phyloP scores from a whole-genome alignment of 2,888 invertebrate species.

The Rhamphomyia laevipes region DNA sequence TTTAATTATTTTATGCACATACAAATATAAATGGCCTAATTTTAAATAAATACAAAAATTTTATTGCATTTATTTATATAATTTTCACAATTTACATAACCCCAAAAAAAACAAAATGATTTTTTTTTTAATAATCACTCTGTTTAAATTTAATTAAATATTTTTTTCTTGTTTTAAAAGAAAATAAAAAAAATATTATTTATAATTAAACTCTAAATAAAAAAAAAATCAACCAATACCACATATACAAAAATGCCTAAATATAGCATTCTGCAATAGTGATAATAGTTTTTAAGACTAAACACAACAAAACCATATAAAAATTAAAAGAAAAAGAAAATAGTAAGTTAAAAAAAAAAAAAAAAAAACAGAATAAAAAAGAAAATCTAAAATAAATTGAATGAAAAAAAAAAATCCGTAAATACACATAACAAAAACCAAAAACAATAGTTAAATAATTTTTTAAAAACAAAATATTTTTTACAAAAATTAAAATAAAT shows the following conservation, averaged over 20 bases:
- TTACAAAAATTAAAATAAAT: conserved; percentile 4
- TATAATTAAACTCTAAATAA: conserved; percentile 13
- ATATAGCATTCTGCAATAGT: conserved; percentile 32
- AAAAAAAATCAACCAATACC: conserved; percentile 14
- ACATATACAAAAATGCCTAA: conserved; percentile 17
- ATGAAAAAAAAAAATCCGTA: conserved; percentile 11
- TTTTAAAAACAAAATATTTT: conserved; percentile 4
- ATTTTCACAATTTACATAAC: too few species aligned
- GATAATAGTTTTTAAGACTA: conserved; percentile 34
- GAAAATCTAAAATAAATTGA: conserved; percentile 10
- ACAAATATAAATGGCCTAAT: too few species aligned
- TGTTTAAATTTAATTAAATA: too few species aligned
- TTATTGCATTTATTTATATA: too few species aligned
- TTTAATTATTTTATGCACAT: too few species aligned
- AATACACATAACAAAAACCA: conserved; percentile 20
- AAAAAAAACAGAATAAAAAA: conserved; percentile 16
- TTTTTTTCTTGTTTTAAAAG: too few species aligned
- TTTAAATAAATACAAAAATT: too few species aligned
- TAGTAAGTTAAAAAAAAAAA: conserved; percentile 15
- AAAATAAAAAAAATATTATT: not conserved
- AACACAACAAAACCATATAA: conserved; percentile 13
- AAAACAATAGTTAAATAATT: conserved; percentile 11
- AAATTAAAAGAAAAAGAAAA: not conserved
- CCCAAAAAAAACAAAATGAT: too few species aligned
- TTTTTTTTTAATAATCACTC: too few species aligned